Conservation (phyloP, 2,113 vertebrate species). For the pig (Sus scrofa) region DNA sequence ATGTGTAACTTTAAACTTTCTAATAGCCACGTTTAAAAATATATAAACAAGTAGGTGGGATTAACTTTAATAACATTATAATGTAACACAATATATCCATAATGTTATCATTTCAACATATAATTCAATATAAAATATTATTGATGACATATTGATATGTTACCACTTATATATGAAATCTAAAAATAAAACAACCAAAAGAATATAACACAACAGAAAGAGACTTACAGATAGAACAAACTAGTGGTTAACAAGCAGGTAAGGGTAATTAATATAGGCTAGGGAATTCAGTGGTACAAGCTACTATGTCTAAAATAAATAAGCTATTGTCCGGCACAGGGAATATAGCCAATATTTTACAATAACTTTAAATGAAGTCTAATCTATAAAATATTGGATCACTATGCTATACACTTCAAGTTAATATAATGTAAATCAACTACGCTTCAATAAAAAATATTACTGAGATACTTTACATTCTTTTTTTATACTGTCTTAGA, state of each 20-base stretch:
- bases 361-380: neutral
- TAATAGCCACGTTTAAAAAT: constrained; percentile 18
- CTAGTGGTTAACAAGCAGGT: neutral
- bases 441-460: neutral
- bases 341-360: neutral
- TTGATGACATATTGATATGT: neutral
- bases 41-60: neutral
- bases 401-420: neutral
- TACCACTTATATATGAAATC: neutral
- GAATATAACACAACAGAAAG: neutral
- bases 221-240: neutral
- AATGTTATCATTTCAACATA: constrained; percentile 42
- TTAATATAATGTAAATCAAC: neutral
- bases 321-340: neutral
- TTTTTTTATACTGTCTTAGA: neutral
- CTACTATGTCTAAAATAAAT: neutral
- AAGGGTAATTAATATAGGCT: neutral
- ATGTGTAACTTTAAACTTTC: constrained; percentile 23
- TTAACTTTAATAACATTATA: constrained; percentile 19
- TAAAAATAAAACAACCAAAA: neutral
- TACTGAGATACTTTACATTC: neutral
- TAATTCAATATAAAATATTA: neutral
- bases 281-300: neutral
- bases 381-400: neutral
- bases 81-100: neutral